These are phyloP conservation scores for Ectropis crepuscularia DNA, from an alignment of 2,888 invertebrate species.

Conservation along the genomic window DNA sequence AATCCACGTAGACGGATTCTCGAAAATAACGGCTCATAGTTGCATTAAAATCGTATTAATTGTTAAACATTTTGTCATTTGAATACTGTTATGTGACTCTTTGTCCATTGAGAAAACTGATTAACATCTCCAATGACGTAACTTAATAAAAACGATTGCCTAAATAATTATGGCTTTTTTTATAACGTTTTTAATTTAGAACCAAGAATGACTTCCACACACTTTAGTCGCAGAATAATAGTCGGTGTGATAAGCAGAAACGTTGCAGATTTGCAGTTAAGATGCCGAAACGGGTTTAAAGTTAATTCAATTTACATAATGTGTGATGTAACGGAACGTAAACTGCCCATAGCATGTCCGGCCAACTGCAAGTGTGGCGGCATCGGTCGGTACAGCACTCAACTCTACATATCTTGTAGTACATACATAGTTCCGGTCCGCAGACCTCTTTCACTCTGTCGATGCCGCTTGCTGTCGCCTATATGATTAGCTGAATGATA, in stretches of 20 bases:
- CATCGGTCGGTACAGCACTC: no score
- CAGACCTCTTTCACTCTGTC: slow-evolving; percentile 15
- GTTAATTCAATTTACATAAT: slow-evolving; percentile 37
- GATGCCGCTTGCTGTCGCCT: background rate
- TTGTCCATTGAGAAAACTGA: slow-evolving; percentile 3
- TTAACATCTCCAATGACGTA: slow-evolving; percentile 2
- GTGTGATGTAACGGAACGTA: slow-evolving; percentile 34
- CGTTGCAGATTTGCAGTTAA: slow-evolving; percentile 23
- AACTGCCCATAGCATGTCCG: slow-evolving; percentile 22
- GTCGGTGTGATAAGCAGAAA: slow-evolving; percentile 10
- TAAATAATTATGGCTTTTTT: background rate
- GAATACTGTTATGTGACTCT: background rate
- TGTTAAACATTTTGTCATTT: slow-evolving; percentile 1
- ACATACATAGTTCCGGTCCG: slow-evolving; percentile 32
- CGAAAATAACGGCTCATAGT: slow-evolving; percentile 5
- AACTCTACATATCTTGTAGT: slow-evolving; percentile 21
- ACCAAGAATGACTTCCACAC: slow-evolving; percentile 11
- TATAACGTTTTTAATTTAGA: slow-evolving; percentile 30
- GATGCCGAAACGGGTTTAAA: slow-evolving; percentile 34
- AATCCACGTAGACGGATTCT: slow-evolving; percentile 8
- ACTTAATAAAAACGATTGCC: slow-evolving; percentile 4
- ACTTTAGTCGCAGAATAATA: slow-evolving; percentile 10
- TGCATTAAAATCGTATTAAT: slow-evolving; percentile 7
- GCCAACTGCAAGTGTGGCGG: background rate
- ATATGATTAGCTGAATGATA: background rate